Percentiles rank a stretch among this genome's conserved stretches.
Conservation (phyloP, 2,888 invertebrate genomes). For the Syrista parreyssii region DNA sequence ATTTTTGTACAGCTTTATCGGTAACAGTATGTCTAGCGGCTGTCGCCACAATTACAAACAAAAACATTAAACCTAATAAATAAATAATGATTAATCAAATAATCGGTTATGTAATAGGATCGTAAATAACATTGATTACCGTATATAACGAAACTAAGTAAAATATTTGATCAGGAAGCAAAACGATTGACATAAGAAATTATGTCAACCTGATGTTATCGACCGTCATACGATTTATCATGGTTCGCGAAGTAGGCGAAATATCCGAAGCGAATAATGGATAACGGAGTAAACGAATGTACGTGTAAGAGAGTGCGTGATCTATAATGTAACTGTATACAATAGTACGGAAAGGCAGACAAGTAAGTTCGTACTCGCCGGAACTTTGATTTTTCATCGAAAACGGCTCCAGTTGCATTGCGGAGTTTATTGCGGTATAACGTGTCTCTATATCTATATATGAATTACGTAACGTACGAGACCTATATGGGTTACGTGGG, state of each 20-base stretch:
- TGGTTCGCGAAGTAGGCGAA: neutral
- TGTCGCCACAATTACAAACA: neutral
- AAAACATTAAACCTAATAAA: neutral
- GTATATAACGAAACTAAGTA: neutral
- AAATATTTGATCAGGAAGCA: neutral
- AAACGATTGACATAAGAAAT: neutral
- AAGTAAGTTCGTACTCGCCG: neutral
- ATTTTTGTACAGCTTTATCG: neutral
- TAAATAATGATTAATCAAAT: neutral
- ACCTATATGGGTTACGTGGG: conserved; percentile 44
- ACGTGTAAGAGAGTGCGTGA: neutral
- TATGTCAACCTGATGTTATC: neutral
- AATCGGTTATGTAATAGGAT: neutral
- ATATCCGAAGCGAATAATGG: neutral
- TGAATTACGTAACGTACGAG: conserved; percentile 20
- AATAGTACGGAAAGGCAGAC: neutral
- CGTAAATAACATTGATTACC: neutral
- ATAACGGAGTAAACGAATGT: neutral
- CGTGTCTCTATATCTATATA: neutral
- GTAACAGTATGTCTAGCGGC: neutral
- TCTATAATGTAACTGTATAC: neutral
- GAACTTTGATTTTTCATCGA: conserved; percentile 17
- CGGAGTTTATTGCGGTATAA: conserved; percentile 11
- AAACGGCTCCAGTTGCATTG: conserved; percentile 15
- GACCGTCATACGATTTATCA: neutral